Conservation (phyloP, 2,888 invertebrate genomes). For the Malthinus flaveolus region DNA sequence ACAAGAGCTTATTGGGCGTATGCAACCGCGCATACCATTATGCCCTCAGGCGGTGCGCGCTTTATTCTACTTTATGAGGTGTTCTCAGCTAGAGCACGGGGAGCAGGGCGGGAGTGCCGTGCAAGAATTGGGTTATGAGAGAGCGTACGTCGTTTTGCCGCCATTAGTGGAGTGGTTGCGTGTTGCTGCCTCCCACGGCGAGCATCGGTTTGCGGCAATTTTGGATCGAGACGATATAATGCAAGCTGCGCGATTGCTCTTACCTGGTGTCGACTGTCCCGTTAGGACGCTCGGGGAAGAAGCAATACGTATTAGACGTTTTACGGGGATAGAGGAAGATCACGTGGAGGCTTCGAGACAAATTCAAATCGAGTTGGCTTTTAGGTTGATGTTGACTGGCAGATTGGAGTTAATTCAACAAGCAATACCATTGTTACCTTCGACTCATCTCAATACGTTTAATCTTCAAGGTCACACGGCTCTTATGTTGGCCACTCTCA, state of each 20-base stretch:
- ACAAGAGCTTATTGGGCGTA: constrained; percentile 71
- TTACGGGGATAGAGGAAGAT: constrained; percentile 51
- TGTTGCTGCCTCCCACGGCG: constrained; percentile 80
- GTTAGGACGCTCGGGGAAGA: constrained; percentile 72
- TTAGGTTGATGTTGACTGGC: constrained; percentile 79
- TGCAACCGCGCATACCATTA: constrained; percentile 56
- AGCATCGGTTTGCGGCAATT: constrained; percentile 74
- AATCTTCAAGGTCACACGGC: constrained; percentile 81
- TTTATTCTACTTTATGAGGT: constrained; percentile 90
- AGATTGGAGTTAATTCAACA: constrained; percentile 77
- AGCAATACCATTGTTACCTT: constrained; percentile 74
- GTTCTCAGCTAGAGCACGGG: constrained; percentile 71
- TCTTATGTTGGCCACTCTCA: constrained; percentile 80
- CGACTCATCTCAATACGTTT: constrained; percentile 71
- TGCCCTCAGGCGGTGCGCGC: constrained; percentile 76
- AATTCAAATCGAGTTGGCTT: constrained; percentile 69
- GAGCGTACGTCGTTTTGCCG: constrained; percentile 85
- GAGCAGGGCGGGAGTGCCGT: constrained; percentile 48
- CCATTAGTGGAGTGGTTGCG: constrained; percentile 91
- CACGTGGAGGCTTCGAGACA: constrained; percentile 49
- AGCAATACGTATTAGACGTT: constrained; percentile 54
- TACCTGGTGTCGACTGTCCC: constrained; percentile 90
- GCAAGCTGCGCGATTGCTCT: constrained; percentile 82
- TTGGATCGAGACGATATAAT: constrained; percentile 81
- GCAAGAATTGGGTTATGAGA: constrained; percentile 77